Conservation (phyloP, 2,888 invertebrate species). For the Parnassius smintheus region DNA sequence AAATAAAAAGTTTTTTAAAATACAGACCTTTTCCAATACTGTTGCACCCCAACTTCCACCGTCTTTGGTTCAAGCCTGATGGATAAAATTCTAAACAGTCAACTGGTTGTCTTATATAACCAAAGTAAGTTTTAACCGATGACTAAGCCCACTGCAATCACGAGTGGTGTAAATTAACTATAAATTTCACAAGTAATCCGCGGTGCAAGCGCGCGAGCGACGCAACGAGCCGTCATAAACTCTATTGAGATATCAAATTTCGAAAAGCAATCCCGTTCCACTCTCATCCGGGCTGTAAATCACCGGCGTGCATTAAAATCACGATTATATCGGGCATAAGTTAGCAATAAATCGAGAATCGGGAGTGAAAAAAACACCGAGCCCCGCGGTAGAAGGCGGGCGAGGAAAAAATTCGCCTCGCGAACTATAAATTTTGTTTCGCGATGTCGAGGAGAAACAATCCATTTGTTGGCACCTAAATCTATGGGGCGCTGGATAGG, state of each 20-base stretch:
- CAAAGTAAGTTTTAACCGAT: too few species aligned
- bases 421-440: slow-evolving; percentile 48
- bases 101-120: too few species aligned
- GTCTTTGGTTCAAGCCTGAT: too few species aligned
- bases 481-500: slow-evolving; percentile 60
- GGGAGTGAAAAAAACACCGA: slow-evolving; percentile 49
- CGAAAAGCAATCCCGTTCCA: slow-evolving; percentile 67
- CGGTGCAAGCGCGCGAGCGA: slow-evolving; percentile 16
- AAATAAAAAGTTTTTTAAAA: too few species aligned
- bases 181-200: slow-evolving; percentile 19
- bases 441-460: slow-evolving; percentile 61
- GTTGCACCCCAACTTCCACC: too few species aligned
- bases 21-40: too few species aligned
- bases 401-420: slow-evolving; percentile 50
- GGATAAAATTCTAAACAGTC: too few species aligned
- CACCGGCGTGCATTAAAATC: slow-evolving; percentile 73
- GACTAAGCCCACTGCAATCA: too few species aligned
- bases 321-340: slow-evolving; percentile 77
- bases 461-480: slow-evolving; percentile 68
- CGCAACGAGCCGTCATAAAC: slow-evolving; percentile 69
- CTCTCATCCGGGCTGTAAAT: slow-evolving; percentile 67
- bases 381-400: slow-evolving; percentile 41
- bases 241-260: slow-evolving; percentile 78
- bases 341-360: slow-evolving; percentile 74
- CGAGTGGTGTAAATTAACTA: background rate